A percentile compares a stretch with the other conserved stretches of the same genome.
Evolutionary conservation across 2,888 invertebrate genomes (phyloP).

Genomic region (Camptogramma bilineatum): DNA sequence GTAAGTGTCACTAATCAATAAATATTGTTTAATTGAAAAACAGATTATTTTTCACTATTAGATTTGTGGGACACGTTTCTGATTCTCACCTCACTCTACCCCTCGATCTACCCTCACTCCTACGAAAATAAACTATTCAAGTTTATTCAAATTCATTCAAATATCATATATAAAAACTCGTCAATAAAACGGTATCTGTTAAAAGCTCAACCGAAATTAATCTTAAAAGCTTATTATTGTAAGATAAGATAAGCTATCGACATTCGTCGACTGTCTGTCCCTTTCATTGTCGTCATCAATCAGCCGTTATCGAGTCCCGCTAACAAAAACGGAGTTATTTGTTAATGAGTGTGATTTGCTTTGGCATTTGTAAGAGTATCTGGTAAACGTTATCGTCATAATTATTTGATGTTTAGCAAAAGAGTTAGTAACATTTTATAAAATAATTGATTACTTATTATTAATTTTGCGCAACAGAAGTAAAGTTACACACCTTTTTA

Average conservation of each 20-base stretch:
- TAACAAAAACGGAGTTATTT: conserved; percentile 37
- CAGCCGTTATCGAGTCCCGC: conserved; percentile 39
- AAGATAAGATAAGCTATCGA: conserved; percentile 33
- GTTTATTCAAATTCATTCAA: conserved; percentile 1
- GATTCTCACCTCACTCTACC: background rate
- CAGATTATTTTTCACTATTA: too few species aligned
- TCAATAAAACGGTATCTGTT: conserved; percentile 14
- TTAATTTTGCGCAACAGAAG: too few species aligned
- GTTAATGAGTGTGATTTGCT: conserved; percentile 29
- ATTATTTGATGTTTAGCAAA: background rate
- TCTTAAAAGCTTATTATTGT: conserved; percentile 34
- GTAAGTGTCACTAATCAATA: too few species aligned
- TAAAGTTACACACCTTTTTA: too few species aligned
- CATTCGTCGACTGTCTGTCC: conserved; percentile 35
- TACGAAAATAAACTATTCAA: background rate
- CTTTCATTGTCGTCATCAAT: conserved; percentile 40
- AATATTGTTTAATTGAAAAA: too few species aligned
- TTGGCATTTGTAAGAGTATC: background rate
- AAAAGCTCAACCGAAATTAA: conserved; percentile 18
- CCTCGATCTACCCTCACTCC: background rate
- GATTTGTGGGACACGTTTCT: background rate
- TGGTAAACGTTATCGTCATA: conserved; percentile 7
- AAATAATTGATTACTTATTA: too few species aligned
- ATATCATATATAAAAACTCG: background rate
- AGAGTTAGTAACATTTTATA: too few species aligned